A percentile compares a stretch with the other conserved stretches of the same genome.
Conservation (phyloP, 1,140 invertebrate genomes). For the Trichonephila clavata region DNA sequence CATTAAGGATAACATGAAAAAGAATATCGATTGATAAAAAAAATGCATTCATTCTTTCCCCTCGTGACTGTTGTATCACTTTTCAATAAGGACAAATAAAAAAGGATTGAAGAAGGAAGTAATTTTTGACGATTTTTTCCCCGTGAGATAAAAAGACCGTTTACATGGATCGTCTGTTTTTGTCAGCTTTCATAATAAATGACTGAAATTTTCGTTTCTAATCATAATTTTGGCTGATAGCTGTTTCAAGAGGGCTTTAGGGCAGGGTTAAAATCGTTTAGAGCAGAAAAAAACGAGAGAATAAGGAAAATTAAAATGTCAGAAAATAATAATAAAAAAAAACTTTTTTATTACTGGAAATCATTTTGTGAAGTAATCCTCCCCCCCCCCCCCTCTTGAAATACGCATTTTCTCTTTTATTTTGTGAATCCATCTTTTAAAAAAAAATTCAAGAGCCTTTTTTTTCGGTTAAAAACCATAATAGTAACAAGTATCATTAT, state of each 20-base stretch:
- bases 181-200: constrained; percentile 51
- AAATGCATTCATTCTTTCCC: constrained; percentile 11
- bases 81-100: constrained; percentile 11
- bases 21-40: constrained; percentile 17
- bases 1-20: constrained; percentile 46
- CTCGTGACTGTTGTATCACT: neutral
- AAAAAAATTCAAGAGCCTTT: no score
- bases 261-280: neutral
- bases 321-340: neutral
- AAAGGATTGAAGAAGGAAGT: constrained; percentile 10
- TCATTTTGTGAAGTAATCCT: neutral
- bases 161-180: constrained; percentile 32
- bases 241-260: neutral
- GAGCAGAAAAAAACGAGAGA: neutral
- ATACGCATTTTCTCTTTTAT: neutral
- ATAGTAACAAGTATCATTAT: no score
- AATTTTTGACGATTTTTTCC: constrained; percentile 23
- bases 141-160: neutral
- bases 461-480: no score
- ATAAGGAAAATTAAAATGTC: constrained; percentile 26
- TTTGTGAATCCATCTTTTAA: neutral
- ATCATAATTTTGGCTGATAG: constrained; percentile 13
- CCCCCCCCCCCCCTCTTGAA: neutral
- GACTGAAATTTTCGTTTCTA: constrained; percentile 18
- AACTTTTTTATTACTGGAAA: neutral